Base-by-base conservation (phyloP, 2,113 vertebrate genomes). In the Dromiciops gliroides region DNA sequence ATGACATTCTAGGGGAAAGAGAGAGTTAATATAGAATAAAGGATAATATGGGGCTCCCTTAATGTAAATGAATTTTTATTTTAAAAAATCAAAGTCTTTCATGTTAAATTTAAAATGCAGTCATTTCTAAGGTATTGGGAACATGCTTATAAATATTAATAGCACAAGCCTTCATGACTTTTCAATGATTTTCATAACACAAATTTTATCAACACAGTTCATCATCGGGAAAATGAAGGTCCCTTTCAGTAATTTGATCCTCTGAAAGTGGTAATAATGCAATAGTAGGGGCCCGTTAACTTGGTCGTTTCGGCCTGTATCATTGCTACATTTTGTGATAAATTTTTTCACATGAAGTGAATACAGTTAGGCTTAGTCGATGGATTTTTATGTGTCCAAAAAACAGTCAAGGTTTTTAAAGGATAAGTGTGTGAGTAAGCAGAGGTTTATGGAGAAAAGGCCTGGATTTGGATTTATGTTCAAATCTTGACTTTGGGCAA, bases 101-200 rank as follows among this genome's bases (percentile, higher is more conserved):
- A 50, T 92, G 47, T 89, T 95, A 88, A 67, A 97, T 96, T 96
- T 95, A 96, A 97, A 96, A 97, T 37, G 37, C 92, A 96, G 90
- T 90, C 89, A 96, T 95, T 95, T 95, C 11, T 93, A 52, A 44
- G n/a, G 48, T 12, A 89, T 95, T 94, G 47, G 89, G 95, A 96
- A 91, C 28, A 96, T 75, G 90, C 75, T 97, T 97, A 96, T 95
- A 97, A 97, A 97, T 93, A 96, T 93, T 96, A 95, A 90, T 96
- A 96, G 96, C 92, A 96, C 12, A 89, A 93, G 96, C 26, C 89
- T 96, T 95, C 83, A 95, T 96, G 89, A 95, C 48, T 90, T 94
- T 97, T 95, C 92, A 95, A 90, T 95, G 95, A 96, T 56, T 91
- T 95, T 95, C 95, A 16, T 91, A 97, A 97, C 1, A 23, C n/a